phyloP scores from a whole-genome alignment of 2,888 invertebrate species.

The Sthenelais limicola region DNA sequence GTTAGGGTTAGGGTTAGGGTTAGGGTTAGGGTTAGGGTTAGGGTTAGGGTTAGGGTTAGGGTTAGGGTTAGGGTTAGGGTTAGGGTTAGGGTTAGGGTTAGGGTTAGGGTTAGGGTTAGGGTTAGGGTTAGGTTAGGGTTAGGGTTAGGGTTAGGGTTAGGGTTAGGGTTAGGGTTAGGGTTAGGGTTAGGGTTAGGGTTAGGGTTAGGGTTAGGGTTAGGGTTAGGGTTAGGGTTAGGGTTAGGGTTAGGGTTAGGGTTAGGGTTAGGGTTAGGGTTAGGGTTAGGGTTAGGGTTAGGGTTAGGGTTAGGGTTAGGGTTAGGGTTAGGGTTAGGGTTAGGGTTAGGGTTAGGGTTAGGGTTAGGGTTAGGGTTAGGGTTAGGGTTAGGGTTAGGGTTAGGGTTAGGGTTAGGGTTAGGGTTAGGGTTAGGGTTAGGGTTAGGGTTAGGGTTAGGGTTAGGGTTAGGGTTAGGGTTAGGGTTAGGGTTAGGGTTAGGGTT shows the following conservation, averaged over 20 bases:
- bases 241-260: conserved; percentile 44
- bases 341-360: conserved; percentile 53
- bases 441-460: conserved; percentile 50
- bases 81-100: conserved; percentile 50
- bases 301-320: conserved; percentile 44
- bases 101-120: conserved; percentile 48
- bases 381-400: conserved; percentile 22
- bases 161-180: conserved; percentile 46
- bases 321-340: conserved; percentile 55
- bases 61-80: conserved; percentile 52
- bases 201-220: conserved; percentile 47
- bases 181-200: conserved; percentile 43
- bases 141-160: conserved; percentile 51
- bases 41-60: no score
- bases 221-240: conserved; percentile 47
- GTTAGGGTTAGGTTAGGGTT: conserved; percentile 49
- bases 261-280: conserved; percentile 46
- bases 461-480: conserved; percentile 51
- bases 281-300: conserved; percentile 49
- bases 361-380: conserved; percentile 43
- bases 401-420: conserved; percentile 45
- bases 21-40: no score
- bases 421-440: conserved; percentile 43
- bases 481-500: conserved; percentile 49
- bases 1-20: no score